phyloP scores from a whole-genome alignment of 2,113 vertebrate species.

The Centropristis striata region DNA sequence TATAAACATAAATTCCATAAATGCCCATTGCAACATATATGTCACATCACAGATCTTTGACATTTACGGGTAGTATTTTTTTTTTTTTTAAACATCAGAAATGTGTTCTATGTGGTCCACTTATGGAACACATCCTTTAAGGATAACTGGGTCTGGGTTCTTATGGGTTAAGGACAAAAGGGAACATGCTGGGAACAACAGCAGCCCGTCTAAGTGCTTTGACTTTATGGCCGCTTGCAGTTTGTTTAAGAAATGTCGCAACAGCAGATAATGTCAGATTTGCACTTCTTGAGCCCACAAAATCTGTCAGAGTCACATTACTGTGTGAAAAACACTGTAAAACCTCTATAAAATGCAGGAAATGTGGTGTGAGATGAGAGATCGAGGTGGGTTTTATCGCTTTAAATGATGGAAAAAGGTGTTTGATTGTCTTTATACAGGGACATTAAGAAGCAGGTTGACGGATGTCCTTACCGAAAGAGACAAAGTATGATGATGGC shows the following conservation, averaged over 20 bases:
- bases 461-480: constrained; percentile 68
- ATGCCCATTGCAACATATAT: no score
- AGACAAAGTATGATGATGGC: constrained; percentile 90
- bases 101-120: no score
- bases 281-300: constrained; percentile 3
- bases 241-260: constrained; percentile 46
- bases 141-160: no score
- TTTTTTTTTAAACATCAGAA: no score
- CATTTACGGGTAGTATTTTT: no score
- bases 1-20: no score
- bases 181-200: constrained; percentile 37
- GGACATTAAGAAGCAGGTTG: constrained; percentile 17
- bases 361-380: constrained; percentile 11
- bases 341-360: constrained; percentile 53
- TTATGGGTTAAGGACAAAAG: constrained; percentile 21
- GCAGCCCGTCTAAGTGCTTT: constrained; percentile 25
- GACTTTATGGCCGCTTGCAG: constrained; percentile 47
- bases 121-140: no score
- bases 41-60: no score
- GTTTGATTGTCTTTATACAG: constrained; percentile 27
- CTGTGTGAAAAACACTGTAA: constrained; percentile 55
- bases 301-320: constrained; percentile 13
- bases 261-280: constrained; percentile 34
- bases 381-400: constrained; percentile 13
- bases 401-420: constrained; percentile 39